These are phyloP conservation scores for Eidolon helvum DNA, from an alignment of 2,113 vertebrate species.

Conservation along the genomic window DNA sequence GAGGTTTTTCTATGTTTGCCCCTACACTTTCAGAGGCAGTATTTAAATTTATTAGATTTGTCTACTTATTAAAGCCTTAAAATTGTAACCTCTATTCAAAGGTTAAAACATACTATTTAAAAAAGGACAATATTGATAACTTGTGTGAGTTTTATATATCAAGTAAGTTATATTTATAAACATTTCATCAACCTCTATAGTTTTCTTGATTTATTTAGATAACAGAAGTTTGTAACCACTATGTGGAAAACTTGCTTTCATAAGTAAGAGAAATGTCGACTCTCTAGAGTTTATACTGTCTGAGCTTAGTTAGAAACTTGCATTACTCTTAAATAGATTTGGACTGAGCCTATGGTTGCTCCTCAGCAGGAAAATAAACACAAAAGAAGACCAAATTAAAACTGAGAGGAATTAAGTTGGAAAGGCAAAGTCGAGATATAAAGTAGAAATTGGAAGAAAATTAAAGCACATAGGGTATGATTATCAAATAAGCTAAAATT, in stretches of 20 bases:
- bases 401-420: not conserved
- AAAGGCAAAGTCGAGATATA: not conserved
- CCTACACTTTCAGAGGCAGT: not conserved
- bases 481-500: not conserved
- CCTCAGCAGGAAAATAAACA: not conserved
- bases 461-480: accelerated
- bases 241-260: not conserved
- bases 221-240: not conserved
- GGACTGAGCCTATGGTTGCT: not conserved
- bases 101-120: not conserved
- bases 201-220: conserved; percentile 5
- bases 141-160: not conserved
- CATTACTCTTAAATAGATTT: not conserved
- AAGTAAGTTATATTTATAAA: not conserved
- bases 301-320: not conserved
- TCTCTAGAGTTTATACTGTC: not conserved
- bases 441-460: not conserved
- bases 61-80: not conserved
- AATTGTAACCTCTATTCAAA: not conserved
- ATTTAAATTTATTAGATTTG: not conserved
- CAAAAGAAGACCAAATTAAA: not conserved
- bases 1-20: not conserved
- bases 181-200: not conserved
- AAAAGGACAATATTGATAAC: not conserved
- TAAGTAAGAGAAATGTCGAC: not conserved